Conservation (phyloP, 2,888 invertebrate genomes). For the Cecidostiba fungosa region DNA sequence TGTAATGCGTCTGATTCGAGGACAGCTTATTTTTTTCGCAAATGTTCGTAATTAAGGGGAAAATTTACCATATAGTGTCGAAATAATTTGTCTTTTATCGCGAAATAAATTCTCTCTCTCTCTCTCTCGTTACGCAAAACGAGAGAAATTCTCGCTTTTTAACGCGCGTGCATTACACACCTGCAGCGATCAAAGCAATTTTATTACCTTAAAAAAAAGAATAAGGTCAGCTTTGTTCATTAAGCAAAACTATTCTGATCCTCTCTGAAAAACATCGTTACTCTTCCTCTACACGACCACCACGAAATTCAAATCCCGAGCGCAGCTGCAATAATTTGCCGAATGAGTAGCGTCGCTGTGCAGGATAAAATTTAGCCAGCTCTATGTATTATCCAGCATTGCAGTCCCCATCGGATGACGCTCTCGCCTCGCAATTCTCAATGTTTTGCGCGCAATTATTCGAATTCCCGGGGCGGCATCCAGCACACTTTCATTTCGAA, state of each 20-base stretch:
- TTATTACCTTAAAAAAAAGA: background rate
- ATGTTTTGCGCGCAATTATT: slow-evolving; percentile 49
- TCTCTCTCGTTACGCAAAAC: background rate
- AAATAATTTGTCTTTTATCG: background rate
- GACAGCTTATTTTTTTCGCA: no score
- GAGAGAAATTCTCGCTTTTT: background rate
- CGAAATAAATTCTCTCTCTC: background rate
- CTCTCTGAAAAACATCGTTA: background rate
- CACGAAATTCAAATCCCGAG: background rate
- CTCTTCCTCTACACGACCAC: background rate
- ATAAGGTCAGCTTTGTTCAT: background rate
- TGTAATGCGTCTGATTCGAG: no score
- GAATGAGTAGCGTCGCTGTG: no score
- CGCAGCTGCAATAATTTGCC: background rate
- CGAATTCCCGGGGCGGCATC: slow-evolving; percentile 35
- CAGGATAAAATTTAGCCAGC: no score
- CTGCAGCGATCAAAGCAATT: background rate
- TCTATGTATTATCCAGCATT: no score
- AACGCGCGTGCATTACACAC: background rate
- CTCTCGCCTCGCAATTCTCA: background rate
- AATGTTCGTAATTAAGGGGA: no score
- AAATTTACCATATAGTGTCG: no score
- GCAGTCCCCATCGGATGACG: no score
- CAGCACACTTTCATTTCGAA: slow-evolving; percentile 51
- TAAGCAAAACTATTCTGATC: background rate